These are phyloP conservation scores for Mermis nigrescens DNA, from an alignment of 2,888 invertebrate genomes.

Conservation along the genomic window DNA sequence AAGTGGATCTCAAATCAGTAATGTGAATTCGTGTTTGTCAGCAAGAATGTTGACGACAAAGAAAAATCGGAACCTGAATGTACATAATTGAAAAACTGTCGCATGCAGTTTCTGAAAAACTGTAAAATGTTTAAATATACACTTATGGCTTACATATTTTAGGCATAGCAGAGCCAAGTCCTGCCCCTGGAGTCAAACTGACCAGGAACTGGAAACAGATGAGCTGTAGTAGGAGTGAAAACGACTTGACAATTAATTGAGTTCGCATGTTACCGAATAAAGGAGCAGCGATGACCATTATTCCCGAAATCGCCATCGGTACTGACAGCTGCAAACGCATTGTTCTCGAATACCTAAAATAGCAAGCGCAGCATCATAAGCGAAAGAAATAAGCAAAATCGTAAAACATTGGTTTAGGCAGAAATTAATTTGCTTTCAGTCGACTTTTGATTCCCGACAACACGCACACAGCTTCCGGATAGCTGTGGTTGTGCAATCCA, in stretches of 20 bases:
- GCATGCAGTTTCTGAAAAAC: background rate
- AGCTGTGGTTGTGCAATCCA: too few relatives aligned
- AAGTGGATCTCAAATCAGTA: too few relatives aligned
- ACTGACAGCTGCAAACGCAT: constrained; percentile 23
- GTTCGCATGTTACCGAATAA: constrained; percentile 25
- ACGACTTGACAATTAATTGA: constrained; percentile 25
- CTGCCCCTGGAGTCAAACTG: constrained; percentile 23
- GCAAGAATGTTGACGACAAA: too few relatives aligned
- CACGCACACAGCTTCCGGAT: too few relatives aligned
- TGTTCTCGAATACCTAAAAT: constrained; percentile 20
- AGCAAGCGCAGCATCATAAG: too few relatives aligned
- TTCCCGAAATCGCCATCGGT: constrained; percentile 23
- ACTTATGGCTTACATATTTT: constrained; percentile 23
- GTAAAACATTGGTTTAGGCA: too few relatives aligned
- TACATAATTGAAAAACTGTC: background rate
- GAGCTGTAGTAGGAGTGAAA: constrained; percentile 25
- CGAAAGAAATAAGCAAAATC: too few relatives aligned
- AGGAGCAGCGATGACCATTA: constrained; percentile 23
- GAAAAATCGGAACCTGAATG: background rate
- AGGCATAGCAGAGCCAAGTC: constrained; percentile 22
- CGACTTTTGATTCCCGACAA: background rate
- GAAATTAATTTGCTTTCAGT: too few relatives aligned
- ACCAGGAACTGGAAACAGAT: constrained; percentile 26
- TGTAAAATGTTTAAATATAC: background rate
- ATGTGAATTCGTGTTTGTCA: too few relatives aligned